These are phyloP conservation scores for Orthosia incerta DNA, from an alignment of 2,888 invertebrate genomes.

Conservation along the genomic window DNA sequence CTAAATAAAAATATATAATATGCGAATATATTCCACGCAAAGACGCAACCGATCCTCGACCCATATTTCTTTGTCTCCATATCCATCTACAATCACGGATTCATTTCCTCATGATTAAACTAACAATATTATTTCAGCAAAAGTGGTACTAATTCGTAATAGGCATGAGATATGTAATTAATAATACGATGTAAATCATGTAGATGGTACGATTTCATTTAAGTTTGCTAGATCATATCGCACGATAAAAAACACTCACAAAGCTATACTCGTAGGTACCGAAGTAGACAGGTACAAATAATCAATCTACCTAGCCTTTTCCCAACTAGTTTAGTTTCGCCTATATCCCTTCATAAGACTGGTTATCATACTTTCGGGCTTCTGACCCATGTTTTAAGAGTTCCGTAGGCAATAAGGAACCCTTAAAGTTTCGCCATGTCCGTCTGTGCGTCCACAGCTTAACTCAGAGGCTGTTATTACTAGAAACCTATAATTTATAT, in stretches of 20 bases:
- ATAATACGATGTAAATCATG: slow-evolving; percentile 40
- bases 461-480: too few species aligned
- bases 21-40: background rate
- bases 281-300: background rate
- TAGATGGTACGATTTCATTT: slow-evolving; percentile 33
- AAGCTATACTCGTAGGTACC: background rate
- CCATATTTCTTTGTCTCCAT: background rate
- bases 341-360: too few species aligned
- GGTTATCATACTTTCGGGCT: too few species aligned
- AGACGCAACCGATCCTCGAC: too few species aligned
- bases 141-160: slow-evolving; percentile 3
- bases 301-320: background rate
- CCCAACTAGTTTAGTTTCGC: too few species aligned
- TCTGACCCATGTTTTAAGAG: too few species aligned
- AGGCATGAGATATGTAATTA: slow-evolving; percentile 12
- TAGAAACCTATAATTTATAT: too few species aligned
- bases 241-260: slow-evolving; percentile 6
- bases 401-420: too few species aligned
- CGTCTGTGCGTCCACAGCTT: too few species aligned
- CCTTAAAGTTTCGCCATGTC: too few species aligned
- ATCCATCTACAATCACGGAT: background rate
- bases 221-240: slow-evolving; percentile 28
- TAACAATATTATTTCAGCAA: slow-evolving; percentile 14
- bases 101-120: background rate
- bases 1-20: background rate